Conservation (phyloP, 2,888 invertebrate genomes). For the Apamea sordens region DNA sequence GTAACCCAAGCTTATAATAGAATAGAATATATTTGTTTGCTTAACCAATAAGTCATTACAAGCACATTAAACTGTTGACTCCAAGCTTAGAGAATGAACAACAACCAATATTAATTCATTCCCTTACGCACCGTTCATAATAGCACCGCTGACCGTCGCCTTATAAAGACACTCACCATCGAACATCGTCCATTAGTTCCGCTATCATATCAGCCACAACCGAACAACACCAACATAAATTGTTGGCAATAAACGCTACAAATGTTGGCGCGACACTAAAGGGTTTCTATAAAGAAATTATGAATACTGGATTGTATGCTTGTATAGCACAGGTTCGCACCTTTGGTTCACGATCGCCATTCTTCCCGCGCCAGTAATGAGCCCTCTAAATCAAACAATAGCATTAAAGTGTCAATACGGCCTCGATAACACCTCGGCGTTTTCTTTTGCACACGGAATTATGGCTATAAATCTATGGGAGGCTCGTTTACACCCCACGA, state of each 20-base stretch:
- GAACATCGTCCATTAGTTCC: conserved; percentile 43
- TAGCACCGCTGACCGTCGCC: conserved; percentile 17
- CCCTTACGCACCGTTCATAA: conserved; percentile 16
- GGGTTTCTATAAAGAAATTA: conserved; percentile 76
- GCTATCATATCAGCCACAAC: conserved; percentile 58
- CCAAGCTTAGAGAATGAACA: neutral
- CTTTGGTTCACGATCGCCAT: conserved; percentile 82
- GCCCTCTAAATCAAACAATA: conserved; percentile 90
- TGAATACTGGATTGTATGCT: conserved; percentile 73
- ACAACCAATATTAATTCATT: conserved; percentile 33
- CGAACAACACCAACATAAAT: conserved; percentile 64
- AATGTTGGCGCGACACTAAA: conserved; percentile 65
- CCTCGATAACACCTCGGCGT: conserved; percentile 88
- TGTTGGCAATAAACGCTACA: conserved; percentile 64
- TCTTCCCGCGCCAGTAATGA: conserved; percentile 87
- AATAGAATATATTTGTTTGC: no score
- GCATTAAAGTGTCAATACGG: conserved; percentile 90
- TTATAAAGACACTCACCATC: conserved; percentile 49
- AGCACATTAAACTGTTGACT: conserved; percentile 28
- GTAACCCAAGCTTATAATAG: neutral
- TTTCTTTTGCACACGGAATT: conserved; percentile 88
- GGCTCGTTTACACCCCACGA: conserved; percentile 79
- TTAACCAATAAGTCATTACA: neutral
- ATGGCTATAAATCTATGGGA: conserved; percentile 86
- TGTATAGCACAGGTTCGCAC: conserved; percentile 76